These are phyloP conservation scores for Maccullochella peelii DNA, from an alignment of 2,113 vertebrate species.

Conservation along the genomic window DNA sequence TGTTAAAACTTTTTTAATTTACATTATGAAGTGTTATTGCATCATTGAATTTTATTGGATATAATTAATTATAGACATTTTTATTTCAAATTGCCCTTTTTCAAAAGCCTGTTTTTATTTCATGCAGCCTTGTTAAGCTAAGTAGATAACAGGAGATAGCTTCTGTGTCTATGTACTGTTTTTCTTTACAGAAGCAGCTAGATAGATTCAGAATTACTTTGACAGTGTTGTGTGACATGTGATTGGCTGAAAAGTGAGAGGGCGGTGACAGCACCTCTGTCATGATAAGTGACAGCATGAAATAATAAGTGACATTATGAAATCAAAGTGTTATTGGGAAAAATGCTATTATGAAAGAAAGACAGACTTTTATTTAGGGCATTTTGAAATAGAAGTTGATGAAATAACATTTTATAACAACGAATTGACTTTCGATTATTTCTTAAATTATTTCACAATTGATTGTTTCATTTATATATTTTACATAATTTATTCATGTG, in stretches of 20 bases:
- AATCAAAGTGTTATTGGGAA: background rate
- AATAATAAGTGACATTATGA: background rate
- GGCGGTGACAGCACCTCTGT: background rate
- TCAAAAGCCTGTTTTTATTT: background rate
- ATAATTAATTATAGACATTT: background rate
- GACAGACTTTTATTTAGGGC: background rate
- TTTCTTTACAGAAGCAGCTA: background rate
- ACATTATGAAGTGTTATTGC: background rate
- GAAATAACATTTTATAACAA: background rate
- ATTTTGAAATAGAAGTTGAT: too few species aligned
- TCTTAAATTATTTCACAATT: background rate
- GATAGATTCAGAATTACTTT: background rate
- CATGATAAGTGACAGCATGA: background rate
- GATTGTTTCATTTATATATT: constrained; percentile 13
- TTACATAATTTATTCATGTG: background rate
- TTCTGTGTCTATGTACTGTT: background rate
- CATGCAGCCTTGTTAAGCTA: background rate
- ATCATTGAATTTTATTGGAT: background rate
- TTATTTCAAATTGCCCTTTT: background rate
- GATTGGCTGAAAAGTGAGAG: background rate
- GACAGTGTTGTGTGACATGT: too few species aligned
- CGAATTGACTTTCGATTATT: background rate
- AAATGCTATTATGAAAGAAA: background rate
- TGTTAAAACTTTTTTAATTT: background rate
- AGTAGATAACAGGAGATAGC: background rate